These are phyloP conservation scores for Contarinia nasturtii DNA, from an alignment of 1,140 invertebrate genomes.

Conservation along the genomic window DNA sequence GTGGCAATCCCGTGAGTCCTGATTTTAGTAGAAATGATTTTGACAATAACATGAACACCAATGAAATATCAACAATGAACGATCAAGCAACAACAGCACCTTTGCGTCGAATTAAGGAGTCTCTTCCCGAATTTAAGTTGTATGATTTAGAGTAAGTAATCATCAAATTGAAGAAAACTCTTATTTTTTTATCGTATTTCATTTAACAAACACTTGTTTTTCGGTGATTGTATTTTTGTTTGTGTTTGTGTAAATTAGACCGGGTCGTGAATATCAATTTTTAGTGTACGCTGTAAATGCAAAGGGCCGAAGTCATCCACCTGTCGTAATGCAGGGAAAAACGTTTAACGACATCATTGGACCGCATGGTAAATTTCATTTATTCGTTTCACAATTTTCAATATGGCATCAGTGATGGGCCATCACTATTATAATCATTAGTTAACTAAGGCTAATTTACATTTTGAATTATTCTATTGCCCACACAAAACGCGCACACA, in stretches of 20 bases:
- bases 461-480: slow-evolving; percentile 3
- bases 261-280: slow-evolving; percentile 43
- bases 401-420: too few species aligned
- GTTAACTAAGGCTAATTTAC: slow-evolving; percentile 7
- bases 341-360: slow-evolving; percentile 26
- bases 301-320: slow-evolving; percentile 43
- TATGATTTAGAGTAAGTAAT: slow-evolving; percentile 43
- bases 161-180: too few species aligned
- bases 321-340: slow-evolving; percentile 35
- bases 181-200: too few species aligned
- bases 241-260: too few species aligned
- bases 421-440: too few species aligned
- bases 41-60: slow-evolving; percentile 12
- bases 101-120: slow-evolving; percentile 35
- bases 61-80: slow-evolving; percentile 36
- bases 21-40: too few species aligned
- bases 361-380: slow-evolving; percentile 19
- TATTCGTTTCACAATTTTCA: too few species aligned
- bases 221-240: too few species aligned
- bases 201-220: too few species aligned
- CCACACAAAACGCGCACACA: slow-evolving; percentile 4
- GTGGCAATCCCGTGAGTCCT: slow-evolving; percentile 27
- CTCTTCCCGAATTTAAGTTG: slow-evolving; percentile 39
- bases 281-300: slow-evolving; percentile 49
- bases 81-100: slow-evolving; percentile 32